These are phyloP conservation scores for Toxotes jaculatrix DNA, from an alignment of 2,113 vertebrate species.

Conservation along the genomic window DNA sequence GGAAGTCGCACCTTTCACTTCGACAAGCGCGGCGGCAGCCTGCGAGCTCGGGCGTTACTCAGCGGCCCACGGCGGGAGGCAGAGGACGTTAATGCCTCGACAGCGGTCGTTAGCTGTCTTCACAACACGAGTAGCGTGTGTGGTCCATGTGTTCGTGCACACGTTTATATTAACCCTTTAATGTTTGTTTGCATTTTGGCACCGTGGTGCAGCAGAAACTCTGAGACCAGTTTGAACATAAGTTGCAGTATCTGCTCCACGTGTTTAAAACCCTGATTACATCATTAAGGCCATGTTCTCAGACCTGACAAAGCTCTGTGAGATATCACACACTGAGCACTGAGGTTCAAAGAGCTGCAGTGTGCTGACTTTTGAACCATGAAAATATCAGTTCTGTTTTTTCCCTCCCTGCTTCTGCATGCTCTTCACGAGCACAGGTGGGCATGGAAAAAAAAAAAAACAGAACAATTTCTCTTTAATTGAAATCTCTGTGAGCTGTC, in stretches of 20 bases:
- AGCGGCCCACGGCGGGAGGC: background rate
- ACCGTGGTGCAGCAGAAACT: background rate
- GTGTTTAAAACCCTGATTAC: background rate
- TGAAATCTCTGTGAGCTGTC: slow-evolving; percentile 41
- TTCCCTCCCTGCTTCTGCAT: background rate
- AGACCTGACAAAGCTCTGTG: background rate
- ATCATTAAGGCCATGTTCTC: background rate
- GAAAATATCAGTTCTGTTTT: background rate
- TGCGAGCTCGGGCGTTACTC: background rate
- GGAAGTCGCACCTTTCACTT: slow-evolving; percentile 33
- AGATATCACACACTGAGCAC: background rate
- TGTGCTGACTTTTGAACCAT: slow-evolving; percentile 1
- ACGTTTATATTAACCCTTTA: background rate
- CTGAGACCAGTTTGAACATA: background rate
- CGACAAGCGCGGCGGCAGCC: slow-evolving; percentile 15
- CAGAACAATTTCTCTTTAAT: slow-evolving; percentile 9
- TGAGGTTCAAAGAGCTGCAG: background rate
- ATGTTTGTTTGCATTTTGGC: background rate
- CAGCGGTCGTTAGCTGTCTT: slow-evolving; percentile 5
- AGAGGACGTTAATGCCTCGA: slow-evolving; percentile 2
- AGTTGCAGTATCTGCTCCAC: background rate
- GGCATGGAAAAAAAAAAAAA: background rate
- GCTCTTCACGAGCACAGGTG: background rate
- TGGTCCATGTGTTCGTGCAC: background rate
- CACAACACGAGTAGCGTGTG: background rate